Conservation (phyloP, 1,140 invertebrate genomes). For the Musca vetustissima region DNA sequence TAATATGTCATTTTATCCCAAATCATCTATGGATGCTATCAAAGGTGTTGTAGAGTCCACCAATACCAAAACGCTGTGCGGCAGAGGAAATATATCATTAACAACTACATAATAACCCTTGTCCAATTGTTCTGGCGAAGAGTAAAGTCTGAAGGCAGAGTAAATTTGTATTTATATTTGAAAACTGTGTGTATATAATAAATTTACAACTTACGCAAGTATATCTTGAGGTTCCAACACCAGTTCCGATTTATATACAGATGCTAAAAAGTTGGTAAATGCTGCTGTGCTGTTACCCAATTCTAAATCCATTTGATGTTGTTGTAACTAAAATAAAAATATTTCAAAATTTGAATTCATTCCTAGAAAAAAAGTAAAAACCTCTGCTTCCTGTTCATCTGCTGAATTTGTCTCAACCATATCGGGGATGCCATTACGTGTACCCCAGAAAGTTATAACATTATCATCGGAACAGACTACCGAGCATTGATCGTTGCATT, state of each 20-base stretch:
- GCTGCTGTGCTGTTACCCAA: constrained; percentile 51
- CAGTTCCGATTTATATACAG: constrained; percentile 56
- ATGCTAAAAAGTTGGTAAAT: constrained; percentile 53
- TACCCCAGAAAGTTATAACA: constrained; percentile 72
- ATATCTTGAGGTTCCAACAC: constrained; percentile 59
- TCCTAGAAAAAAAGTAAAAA: neutral
- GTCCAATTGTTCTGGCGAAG: constrained; percentile 60
- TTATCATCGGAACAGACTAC: constrained; percentile 67
- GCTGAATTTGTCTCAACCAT: constrained; percentile 31
- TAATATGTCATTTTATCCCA: neutral
- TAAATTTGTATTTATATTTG: no score
- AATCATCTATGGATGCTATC: constrained; percentile 41
- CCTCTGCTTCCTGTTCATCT: constrained; percentile 9
- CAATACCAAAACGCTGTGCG: constrained; percentile 63
- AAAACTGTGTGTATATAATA: no score
- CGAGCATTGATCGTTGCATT: constrained; percentile 69
- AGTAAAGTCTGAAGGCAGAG: constrained; percentile 58
- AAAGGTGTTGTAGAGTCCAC: constrained; percentile 68
- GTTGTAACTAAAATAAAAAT: constrained; percentile 5
- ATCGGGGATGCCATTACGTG: constrained; percentile 57
- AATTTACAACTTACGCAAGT: constrained; percentile 57
- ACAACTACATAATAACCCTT: constrained; percentile 63
- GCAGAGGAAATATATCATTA: constrained; percentile 61
- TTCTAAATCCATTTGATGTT: constrained; percentile 35
- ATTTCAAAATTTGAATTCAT: neutral